Percentiles rank a stretch among this genome's conserved stretches.
Conservation (phyloP, 1,140 invertebrate genomes). For the Papilio polyxenes region DNA sequence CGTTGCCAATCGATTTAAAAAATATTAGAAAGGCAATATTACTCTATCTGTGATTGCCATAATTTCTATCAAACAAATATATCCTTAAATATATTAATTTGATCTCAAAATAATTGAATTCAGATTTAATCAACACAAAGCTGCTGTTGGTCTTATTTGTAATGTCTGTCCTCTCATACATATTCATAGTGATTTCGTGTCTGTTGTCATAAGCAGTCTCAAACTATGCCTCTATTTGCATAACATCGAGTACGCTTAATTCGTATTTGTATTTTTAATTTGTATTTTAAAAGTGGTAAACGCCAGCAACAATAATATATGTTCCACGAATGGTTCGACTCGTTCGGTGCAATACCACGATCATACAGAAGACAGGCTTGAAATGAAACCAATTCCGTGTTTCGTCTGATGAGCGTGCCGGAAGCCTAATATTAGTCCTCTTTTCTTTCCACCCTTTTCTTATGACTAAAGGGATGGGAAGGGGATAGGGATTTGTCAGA, state of each 20-base stretch:
- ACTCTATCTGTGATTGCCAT: neutral
- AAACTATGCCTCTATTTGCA: slow-evolving; percentile 5
- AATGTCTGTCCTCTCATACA: slow-evolving; percentile 28
- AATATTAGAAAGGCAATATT: too few species aligned
- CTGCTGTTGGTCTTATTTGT: neutral
- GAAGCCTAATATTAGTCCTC: too few species aligned
- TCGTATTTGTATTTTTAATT: slow-evolving; percentile 29
- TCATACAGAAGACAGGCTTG: too few species aligned
- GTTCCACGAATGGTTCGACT: too few species aligned
- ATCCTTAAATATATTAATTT: neutral
- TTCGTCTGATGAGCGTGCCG: too few species aligned
- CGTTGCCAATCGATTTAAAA: too few species aligned
- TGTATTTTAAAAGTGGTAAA: neutral
- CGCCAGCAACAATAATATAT: too few species aligned
- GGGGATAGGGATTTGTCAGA: too few species aligned
- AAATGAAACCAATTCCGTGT: too few species aligned
- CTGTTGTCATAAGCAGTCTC: slow-evolving; percentile 12
- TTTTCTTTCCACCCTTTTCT: too few species aligned
- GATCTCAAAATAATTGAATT: slow-evolving; percentile 10
- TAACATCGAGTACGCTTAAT: slow-evolving; percentile 14
- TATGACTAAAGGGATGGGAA: too few species aligned
- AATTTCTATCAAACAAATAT: neutral
- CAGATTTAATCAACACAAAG: neutral
- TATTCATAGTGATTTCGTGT: slow-evolving; percentile 29
- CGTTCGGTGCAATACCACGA: too few species aligned